Evolutionary conservation across 2,797 vertebrate genomes (phyloP), one percentile per base, ranked within the genome.

Genomic region (Alauda arvensis): DNA sequence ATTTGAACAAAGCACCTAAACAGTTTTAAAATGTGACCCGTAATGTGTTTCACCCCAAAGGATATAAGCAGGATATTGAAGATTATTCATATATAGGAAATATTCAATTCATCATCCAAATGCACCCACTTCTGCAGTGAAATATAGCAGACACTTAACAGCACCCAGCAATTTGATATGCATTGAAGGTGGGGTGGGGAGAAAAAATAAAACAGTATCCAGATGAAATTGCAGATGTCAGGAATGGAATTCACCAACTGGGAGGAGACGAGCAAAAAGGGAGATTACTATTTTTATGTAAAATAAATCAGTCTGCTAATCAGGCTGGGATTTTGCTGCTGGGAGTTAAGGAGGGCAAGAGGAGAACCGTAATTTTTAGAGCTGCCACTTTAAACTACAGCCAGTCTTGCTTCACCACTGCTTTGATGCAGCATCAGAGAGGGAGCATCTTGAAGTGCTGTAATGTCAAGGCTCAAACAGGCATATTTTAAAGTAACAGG

Each of bases 261-360:
- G 88, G 87, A 93, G 90, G 69, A 74, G 55, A 76, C 0, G n/a
- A 68, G 83, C 55, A 11, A 37, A 93, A 89, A 89, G 53, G 71
- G 66, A 95, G 93, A 88, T 92, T 76, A 83, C 57, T 94, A 92
- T 95, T 96, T 96, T 96, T 88, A 88, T 95, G 94, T 92, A 94
- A 95, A 96, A 93, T 95, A 95, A 96, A 96, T 96, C 95, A 93
- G 87, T 87, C 80, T 95, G 92, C 91, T 96, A 95, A 96, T 96
- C 92, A 10, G 93, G 88, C 81, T 94, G 94, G 94, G 94, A 96
- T 95, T 96, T 96, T 91, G 86, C 95, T 95, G 92, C 93, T 94
- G 94, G 87, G 94, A 96, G 89, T 95, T 95, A 92, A 96, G 81
- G 91, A 96, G 94, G 94, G 95, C 94, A 94, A 94, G 92, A 90